Evolutionary conservation across 2,797 vertebrate species (phyloP), one percentile per base, ranked within the genome.

Genomic region (Caiman crocodilus): DNA sequence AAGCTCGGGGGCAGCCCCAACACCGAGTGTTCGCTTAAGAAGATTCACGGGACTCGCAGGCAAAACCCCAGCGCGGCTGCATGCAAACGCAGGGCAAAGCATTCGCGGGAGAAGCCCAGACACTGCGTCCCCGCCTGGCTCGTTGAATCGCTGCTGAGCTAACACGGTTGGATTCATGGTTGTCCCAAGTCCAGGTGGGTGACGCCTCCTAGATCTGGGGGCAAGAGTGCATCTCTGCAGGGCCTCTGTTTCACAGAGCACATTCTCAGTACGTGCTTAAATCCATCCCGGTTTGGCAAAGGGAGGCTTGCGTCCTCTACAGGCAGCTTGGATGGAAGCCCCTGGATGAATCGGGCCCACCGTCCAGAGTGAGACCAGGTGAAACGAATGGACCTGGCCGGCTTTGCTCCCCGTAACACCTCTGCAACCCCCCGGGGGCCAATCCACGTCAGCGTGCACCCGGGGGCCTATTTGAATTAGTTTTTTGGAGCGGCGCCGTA

Each of bases 1-100:
- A 73, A 93, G 84, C 77, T 92, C 94, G 92, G 90, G 88, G 94
- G 87, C 88, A 92, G 58, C 84, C 92, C 78, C 82, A 95, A 93
- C 21, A 30, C 18, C 30, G 30, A 12, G 30, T 11, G 21, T 12
- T 94, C 95, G 89, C 86, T 94, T 91, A 69, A 80, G 94, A 95
- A 90, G 89, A 82, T 65, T 88, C 92, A 69, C 28, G 56, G 73
- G 90, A 82, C 69, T 88, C 3, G 15, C 79, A 75, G 88, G 84
- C 90, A 95, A 94, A 57, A 28, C 73, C 93, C 73, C 73, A 88
- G 25, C 87, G 88, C 88, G 86, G 76, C n/a, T 82, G 85, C 94
- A 92, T 74, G 92, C 89, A 90, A 90, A 94, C 84, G 82, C 93
- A 85, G 80, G 61, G 79, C 76, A 84, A 85, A 94, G 76, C 4